phyloP scores from a whole-genome alignment of 1,140 invertebrate species.

The Papilio xuthus region DNA sequence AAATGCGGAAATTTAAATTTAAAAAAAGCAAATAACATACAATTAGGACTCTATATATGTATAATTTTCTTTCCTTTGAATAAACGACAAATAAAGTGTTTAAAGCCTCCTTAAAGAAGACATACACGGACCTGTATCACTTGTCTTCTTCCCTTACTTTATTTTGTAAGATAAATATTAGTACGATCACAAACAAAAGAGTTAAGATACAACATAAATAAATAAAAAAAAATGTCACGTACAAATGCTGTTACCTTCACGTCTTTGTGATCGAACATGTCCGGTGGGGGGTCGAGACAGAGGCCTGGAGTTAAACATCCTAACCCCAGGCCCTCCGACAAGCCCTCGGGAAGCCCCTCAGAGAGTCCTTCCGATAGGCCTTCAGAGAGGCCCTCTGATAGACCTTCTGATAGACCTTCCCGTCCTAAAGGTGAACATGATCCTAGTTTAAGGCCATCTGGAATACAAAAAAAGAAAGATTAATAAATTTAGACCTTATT shows the following conservation, averaged over 20 bases:
- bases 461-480: slow-evolving; percentile 27
- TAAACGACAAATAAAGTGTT: too few relatives aligned
- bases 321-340: slow-evolving; percentile 57
- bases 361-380: slow-evolving; percentile 36
- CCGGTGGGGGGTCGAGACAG: slow-evolving; percentile 64
- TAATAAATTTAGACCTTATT: too few relatives aligned
- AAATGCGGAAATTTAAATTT: too few relatives aligned
- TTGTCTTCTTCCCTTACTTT: too few relatives aligned
- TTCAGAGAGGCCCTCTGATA: slow-evolving; percentile 45
- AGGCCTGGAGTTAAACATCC: slow-evolving; percentile 68
- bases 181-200: background rate
- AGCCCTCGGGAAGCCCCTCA: slow-evolving; percentile 36
- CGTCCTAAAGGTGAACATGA: slow-evolving; percentile 72
- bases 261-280: slow-evolving; percentile 70
- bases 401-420: slow-evolving; percentile 49
- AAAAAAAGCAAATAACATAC: too few relatives aligned
- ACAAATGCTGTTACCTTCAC: slow-evolving; percentile 61
- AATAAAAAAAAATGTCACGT: slow-evolving; percentile 26
- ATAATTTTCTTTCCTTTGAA: too few relatives aligned
- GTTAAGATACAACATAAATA: background rate
- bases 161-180: background rate
- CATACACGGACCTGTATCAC: too few relatives aligned
- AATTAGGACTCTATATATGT: too few relatives aligned
- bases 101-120: too few relatives aligned
- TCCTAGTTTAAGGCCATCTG: slow-evolving; percentile 70